A percentile compares a stretch with the other conserved stretches of the same genome.
phyloP scores from a whole-genome alignment of 2,113 vertebrate species.

The Chaenocephalus aceratus region DNA sequence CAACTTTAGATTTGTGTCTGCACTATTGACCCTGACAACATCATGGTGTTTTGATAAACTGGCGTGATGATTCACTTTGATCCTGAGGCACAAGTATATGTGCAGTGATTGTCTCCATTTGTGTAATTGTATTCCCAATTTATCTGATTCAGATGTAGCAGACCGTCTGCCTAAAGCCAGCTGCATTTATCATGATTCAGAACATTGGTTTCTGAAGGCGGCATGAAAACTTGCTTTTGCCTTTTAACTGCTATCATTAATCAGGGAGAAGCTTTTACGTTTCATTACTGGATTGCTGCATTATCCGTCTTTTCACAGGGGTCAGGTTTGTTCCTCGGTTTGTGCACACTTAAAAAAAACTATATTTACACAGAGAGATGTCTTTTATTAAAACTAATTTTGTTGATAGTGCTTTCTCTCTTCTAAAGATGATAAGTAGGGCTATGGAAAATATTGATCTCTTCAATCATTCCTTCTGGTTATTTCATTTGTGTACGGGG shows the following conservation, averaged over 20 bases:
- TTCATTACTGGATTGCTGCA: conserved; percentile 44
- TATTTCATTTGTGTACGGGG: conserved; percentile 4
- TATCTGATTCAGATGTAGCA: conserved; percentile 53
- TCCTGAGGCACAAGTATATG: conserved; percentile 11
- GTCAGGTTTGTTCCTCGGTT: conserved; percentile 43
- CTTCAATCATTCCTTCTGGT: conserved; percentile 16
- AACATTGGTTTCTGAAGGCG: conserved; percentile 53
- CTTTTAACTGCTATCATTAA: conserved; percentile 59
- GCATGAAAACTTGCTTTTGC: conserved; percentile 56
- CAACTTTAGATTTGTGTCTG: neutral
- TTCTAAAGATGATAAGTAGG: neutral
- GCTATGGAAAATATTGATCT: conserved; percentile 20
- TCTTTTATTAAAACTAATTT: conserved; percentile 18
- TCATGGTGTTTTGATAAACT: conserved; percentile 23
- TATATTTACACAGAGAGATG: conserved; percentile 8
- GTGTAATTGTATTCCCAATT: conserved; percentile 55
- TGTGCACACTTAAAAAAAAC: conserved; percentile 5
- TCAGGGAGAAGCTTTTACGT: conserved; percentile 66
- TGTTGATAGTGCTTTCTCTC: conserved; percentile 33
- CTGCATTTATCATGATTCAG: conserved; percentile 62
- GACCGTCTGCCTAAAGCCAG: conserved; percentile 43
- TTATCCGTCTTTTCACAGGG: conserved; percentile 55
- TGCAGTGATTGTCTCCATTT: conserved; percentile 34
- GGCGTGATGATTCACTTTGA: conserved; percentile 13
- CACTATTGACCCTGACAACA: conserved; percentile 17